Conservation (phyloP, 2,797 vertebrate genomes). For the Diplodus sargus region DNA sequence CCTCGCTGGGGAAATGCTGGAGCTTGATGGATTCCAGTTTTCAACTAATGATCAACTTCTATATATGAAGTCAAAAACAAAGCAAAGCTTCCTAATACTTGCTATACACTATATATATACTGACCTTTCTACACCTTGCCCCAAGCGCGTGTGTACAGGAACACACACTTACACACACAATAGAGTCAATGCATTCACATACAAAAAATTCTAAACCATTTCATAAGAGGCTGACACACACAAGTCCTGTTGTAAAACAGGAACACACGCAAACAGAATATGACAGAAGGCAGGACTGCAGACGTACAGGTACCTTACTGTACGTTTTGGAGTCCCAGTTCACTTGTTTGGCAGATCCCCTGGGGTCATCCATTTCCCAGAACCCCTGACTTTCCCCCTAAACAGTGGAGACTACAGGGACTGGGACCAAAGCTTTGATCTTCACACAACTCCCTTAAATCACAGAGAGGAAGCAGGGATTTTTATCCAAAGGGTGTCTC, state of each 20-base stretch:
- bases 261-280: slow-evolving; percentile 34
- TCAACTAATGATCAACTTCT: slow-evolving; percentile 82
- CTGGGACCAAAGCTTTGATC: slow-evolving; percentile 81
- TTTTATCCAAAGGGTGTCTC: slow-evolving; percentile 79
- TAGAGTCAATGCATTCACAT: neutral
- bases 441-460: slow-evolving; percentile 79
- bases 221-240: slow-evolving; percentile 36
- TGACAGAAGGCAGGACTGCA: slow-evolving; percentile 44
- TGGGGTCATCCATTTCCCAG: slow-evolving; percentile 76
- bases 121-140: slow-evolving; percentile 76
- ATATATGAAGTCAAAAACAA: slow-evolving; percentile 77
- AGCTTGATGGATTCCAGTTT: slow-evolving; percentile 81
- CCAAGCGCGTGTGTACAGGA: slow-evolving; percentile 31
- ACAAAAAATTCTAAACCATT: slow-evolving; percentile 21
- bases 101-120: slow-evolving; percentile 62
- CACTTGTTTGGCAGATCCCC: slow-evolving; percentile 73
- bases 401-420: slow-evolving; percentile 75
- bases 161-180: slow-evolving; percentile 14
- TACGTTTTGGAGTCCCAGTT: slow-evolving; percentile 62
- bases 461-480: slow-evolving; percentile 73
- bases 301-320: slow-evolving; percentile 51
- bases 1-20: slow-evolving; percentile 75
- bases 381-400: slow-evolving; percentile 71
- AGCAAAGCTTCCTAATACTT: slow-evolving; percentile 73
- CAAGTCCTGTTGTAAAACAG: slow-evolving; percentile 14